Evolutionary conservation across 2,113 vertebrate genomes (phyloP), one percentile per base, ranked within the genome.

Genomic region (Dipodomys stephensi): DNA sequence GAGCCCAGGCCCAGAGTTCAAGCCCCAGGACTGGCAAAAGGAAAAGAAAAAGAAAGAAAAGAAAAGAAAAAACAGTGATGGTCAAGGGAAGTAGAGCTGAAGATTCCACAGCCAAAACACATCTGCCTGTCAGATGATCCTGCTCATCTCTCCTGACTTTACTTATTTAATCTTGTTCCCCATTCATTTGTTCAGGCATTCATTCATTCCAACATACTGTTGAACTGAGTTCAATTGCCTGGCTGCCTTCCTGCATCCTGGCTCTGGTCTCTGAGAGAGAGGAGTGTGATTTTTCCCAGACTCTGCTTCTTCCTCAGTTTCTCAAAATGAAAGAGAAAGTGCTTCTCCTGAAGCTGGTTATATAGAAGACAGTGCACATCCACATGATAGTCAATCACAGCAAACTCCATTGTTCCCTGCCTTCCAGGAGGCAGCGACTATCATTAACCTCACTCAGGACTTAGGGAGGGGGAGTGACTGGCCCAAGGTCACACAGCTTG

Each of bases 331-430:
- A 87, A 92, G 84, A 87, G 69, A 84, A 94, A 65, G 30, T 39
- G 80, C 57, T 91, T 0, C 93, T 67, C 91, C 32, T 85, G 79
- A 69, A 83, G 82, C 90, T 88, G 94, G 82, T 90, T 18, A 57
- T 57, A 57, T 57, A 57, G 53, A 57, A 57, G 12, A 57, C 18
- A 57, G 53, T 13, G 15, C 82, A 83, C 80, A 62, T 92, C 88
- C 94, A 79, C 85, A 64, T 93, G 85, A 83, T 28, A 84, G 90
- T 71, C 88, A 87, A 94, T 82, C 96, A 94, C 68, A 92, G 93
- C 60, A 71, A 82, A 84, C 20, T 57, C 53, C 53, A 18, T 57
- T 57, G 53, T 19, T 57, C 53, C 53, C 53, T 16, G 15, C 16
- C 78, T 93, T 94, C 80, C 62, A 16, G 18, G 73, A 82, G 73